These are phyloP conservation scores for Paradisaea rubra DNA, from an alignment of 2,113 vertebrate species.

Conservation along the genomic window DNA sequence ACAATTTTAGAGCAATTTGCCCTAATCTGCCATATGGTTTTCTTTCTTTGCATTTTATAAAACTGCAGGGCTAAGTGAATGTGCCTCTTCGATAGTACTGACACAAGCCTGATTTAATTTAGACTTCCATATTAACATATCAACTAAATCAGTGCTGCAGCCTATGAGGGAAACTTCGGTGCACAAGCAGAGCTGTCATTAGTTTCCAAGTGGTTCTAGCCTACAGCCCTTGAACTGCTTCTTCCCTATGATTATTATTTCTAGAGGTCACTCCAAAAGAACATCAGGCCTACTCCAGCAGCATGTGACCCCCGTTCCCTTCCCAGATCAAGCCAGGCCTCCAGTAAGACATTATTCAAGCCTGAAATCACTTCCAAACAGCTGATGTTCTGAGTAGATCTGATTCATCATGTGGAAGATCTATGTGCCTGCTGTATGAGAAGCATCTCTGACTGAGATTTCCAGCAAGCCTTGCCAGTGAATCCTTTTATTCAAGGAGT, in stretches of 20 bases:
- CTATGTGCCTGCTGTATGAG: slow-evolving; percentile 32
- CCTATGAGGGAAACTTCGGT: slow-evolving; percentile 10
- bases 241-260: slow-evolving; percentile 30
- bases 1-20: slow-evolving; percentile 50
- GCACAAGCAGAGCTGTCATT: slow-evolving; percentile 41
- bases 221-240: slow-evolving; percentile 28
- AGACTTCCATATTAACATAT: slow-evolving; percentile 56
- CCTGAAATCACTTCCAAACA: slow-evolving; percentile 79
- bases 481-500: slow-evolving; percentile 55
- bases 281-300: slow-evolving; percentile 41
- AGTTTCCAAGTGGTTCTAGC: slow-evolving; percentile 48
- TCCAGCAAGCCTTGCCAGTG: slow-evolving; percentile 51
- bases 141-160: slow-evolving; percentile 55
- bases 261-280: slow-evolving; percentile 69
- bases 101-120: slow-evolving; percentile 70
- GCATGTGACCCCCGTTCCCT: slow-evolving; percentile 62
- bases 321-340: slow-evolving; percentile 77
- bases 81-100: slow-evolving; percentile 44
- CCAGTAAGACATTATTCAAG: slow-evolving; percentile 77
- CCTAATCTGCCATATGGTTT: slow-evolving; percentile 58
- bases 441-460: slow-evolving; percentile 48
- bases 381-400: slow-evolving; percentile 48
- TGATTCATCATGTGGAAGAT: slow-evolving; percentile 65
- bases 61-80: slow-evolving; percentile 52
- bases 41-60: slow-evolving; percentile 62